These are phyloP conservation scores for Misgurnus mizolepis DNA, from an alignment of 2,113 vertebrate species.

Conservation along the genomic window DNA sequence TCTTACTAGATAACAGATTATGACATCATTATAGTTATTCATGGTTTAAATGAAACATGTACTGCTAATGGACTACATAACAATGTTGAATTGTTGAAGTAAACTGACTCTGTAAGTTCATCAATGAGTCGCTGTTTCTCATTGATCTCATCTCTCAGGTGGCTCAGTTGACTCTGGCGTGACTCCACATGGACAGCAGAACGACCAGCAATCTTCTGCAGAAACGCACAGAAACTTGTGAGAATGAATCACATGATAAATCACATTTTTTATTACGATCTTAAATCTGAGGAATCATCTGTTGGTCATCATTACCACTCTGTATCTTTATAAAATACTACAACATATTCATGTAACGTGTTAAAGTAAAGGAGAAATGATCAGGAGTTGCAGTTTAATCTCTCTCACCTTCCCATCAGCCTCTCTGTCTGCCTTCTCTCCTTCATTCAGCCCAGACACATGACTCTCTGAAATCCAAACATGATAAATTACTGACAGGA, in stretches of 20 bases:
- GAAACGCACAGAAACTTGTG: slow-evolving; percentile 22
- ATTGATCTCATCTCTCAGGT: slow-evolving; percentile 89
- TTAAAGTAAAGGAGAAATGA: background rate
- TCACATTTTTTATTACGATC: no score
- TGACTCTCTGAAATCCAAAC: slow-evolving; percentile 59
- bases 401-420: slow-evolving; percentile 68
- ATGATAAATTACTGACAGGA: background rate
- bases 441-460: slow-evolving; percentile 66
- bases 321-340: no score
- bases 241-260: no score
- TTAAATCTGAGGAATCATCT: no score
- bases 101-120: slow-evolving; percentile 85
- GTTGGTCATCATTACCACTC: no score
- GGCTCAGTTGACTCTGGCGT: slow-evolving; percentile 85
- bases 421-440: slow-evolving; percentile 71
- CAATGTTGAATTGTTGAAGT: background rate
- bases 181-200: slow-evolving; percentile 81
- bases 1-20: slow-evolving; percentile 70
- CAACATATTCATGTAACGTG: no score
- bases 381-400: no score
- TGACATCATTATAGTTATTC: background rate
- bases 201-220: slow-evolving; percentile 76
- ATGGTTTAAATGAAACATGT: background rate
- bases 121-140: slow-evolving; percentile 91
- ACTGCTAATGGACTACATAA: background rate